Base-by-base conservation (phyloP, 1,140 invertebrate genomes). In the Ptiloglossa arizonensis region DNA sequence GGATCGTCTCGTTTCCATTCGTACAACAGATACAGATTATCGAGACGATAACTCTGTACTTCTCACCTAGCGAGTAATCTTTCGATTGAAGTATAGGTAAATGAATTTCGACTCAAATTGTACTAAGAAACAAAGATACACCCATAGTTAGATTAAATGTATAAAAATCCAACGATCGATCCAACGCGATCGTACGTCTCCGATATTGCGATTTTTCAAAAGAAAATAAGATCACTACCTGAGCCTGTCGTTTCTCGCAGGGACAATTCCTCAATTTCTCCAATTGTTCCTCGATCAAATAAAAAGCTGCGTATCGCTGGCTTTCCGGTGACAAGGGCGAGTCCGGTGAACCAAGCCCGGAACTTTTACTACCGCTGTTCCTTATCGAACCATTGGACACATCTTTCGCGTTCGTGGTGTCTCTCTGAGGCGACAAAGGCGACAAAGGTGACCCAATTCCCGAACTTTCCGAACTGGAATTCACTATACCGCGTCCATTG, bases 391-490 rank as follows among this genome's bases (percentile, higher is more conserved):
- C 24, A 6, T 9, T 32, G 1, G 46, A 22, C 0, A 5, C 62
- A 32, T 22, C 50, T 6, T 29, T 80, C 5, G 17, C 41, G n/a
- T 62, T 68, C 35, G 74, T 62, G 0, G 62, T 44, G 19, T 90
- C 88, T 22, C 80, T 88, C 11, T 85, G 83, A n/a, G 89, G 89
- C 13, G 89, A 90, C 13, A 90, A 70, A 5, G 90, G 90, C n/a
- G 90, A 91, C 32, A 90, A 72, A 3, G 89, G 90, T 17, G 90
- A 91, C 1, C 84, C 89, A 2, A 91, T 88, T 2, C 90, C 90
- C 0, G 90, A 91, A 69, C 90, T 91, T 50, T 91, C 90, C 2
- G 90, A 91, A 32, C 89, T 90, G 3, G 90, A 91, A 73, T 87
- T 90, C 38, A 85, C 88, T 19, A 91, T 35, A 22, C 86, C 71